These are phyloP conservation scores for Betta splendens DNA, from an alignment of 2,797 vertebrate species.

Conservation along the genomic window DNA sequence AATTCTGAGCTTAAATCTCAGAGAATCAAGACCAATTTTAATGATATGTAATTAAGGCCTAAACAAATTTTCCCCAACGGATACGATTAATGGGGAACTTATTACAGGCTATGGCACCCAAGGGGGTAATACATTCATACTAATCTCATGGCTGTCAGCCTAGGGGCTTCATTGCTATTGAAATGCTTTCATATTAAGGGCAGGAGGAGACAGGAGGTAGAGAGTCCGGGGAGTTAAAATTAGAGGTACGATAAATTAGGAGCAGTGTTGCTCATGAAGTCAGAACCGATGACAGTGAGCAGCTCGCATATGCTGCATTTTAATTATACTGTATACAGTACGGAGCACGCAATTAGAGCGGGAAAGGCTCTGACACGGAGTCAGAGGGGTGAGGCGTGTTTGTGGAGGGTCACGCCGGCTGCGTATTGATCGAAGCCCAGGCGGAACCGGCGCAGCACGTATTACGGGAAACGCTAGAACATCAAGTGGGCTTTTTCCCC, in stretches of 20 bases:
- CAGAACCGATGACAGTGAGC: conserved; percentile 62
- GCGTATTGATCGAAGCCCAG: conserved; percentile 30
- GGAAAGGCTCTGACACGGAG: conserved; percentile 10
- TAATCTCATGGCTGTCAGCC: conserved; percentile 84
- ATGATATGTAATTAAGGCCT: conserved; percentile 85
- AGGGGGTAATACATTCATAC: conserved; percentile 86
- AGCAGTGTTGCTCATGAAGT: conserved; percentile 64
- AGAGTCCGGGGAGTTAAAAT: conserved; percentile 76
- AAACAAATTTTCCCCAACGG: conserved; percentile 84
- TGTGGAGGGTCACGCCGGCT: conserved; percentile 11
- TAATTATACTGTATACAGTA: conserved; percentile 21
- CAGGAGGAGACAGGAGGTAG: conserved; percentile 75
- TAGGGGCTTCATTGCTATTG: conserved; percentile 77
- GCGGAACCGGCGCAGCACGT: conserved; percentile 8
- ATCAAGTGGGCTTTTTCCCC: conserved; percentile 12
- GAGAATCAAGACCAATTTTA: conserved; percentile 82
- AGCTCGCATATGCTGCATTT: conserved; percentile 36
- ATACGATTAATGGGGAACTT: conserved; percentile 85
- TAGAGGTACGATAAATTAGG: conserved; percentile 74
- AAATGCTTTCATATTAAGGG: conserved; percentile 83
- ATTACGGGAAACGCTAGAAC: conserved; percentile 50
- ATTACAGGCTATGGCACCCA: conserved; percentile 84
- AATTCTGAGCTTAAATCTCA: conserved; percentile 77
- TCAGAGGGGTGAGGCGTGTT: conserved; percentile 22
- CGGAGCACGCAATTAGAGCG: conserved; percentile 7